Evolutionary conservation across 2,888 invertebrate species (phyloP).

Genomic region (Melinopterus prodromus): DNA sequence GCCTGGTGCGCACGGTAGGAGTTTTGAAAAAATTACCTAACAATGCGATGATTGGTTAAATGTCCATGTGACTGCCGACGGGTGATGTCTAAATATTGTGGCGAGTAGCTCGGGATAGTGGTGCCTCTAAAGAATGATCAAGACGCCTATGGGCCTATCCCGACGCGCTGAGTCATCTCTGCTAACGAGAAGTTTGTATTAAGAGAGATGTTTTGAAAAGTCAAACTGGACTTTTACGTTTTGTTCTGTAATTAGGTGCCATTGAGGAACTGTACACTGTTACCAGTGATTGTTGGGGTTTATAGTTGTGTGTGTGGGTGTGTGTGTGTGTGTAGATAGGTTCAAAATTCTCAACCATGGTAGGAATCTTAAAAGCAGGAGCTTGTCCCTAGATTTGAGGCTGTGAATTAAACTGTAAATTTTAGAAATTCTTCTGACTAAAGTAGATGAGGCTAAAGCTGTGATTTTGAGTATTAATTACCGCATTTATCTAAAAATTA

Average conservation of each 20-base stretch:
- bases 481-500: too few relatives aligned
- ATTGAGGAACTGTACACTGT: constrained; percentile 26
- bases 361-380: too few relatives aligned
- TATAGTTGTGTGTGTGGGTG: background rate
- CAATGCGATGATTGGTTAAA: background rate
- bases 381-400: too few relatives aligned
- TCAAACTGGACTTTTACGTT: constrained; percentile 38
- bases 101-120: background rate
- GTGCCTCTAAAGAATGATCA: background rate
- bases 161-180: constrained; percentile 48
- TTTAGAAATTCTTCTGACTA: too few relatives aligned
- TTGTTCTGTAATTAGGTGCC: constrained; percentile 45
- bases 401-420: too few relatives aligned
- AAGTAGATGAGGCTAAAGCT: too few relatives aligned
- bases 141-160: background rate
- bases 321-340: background rate
- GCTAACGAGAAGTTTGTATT: constrained; percentile 46
- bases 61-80: background rate
- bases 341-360: background rate
- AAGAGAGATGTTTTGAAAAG: constrained; percentile 42
- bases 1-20: background rate
- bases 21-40: background rate
- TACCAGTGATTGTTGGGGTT: background rate
- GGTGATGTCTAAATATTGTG: background rate
- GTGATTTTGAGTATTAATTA: too few relatives aligned